Evolutionary conservation across 2,888 invertebrate species (phyloP), one percentile per base, ranked within the genome.

Genomic region (Temnothorax rugatulus): DNA sequence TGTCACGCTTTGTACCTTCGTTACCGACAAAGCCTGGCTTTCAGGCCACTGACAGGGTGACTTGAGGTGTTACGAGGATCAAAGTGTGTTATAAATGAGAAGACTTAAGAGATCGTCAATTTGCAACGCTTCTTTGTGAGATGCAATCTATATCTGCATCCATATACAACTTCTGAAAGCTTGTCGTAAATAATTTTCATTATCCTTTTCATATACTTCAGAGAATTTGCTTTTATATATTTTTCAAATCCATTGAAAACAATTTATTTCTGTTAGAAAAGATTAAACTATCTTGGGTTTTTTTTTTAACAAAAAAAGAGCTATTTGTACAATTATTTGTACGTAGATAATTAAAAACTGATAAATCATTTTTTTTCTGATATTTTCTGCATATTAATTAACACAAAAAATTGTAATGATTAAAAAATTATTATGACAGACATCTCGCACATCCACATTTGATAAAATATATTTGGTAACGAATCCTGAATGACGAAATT

Each of bases 401-500:
- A 77, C 18, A n/a, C 3, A 13, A 44, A 50, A 15, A 79, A 34
- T 18, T 50, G 15, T 29, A 68, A 29, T n/a, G 4, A 0, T 59
- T 47, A 44, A 54, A 77, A 44, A 54, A 34, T 77, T 18, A 50
- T 76, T 34, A 57, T 21, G 11, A 8, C 21, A 38, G 59, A 38
- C 25, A 9, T n/a, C 59, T 47, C 13, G 13, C 38, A 47, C 8
- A 15, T 61, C 9, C 41, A n/a, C 25, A 61, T 75, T 71, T 18
- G 73, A 79, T 59, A 47, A 21, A 73, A 81, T 41, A 88, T 89
- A 88, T 91, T 91, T 91, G 90, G 91, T 91, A 88, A 83, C 89
- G 87, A 68, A 68, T 91, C 83, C 84, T 88, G 87, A 84, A 88
- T 82, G 73, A 90, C 85, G 82, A 90, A 90, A 90, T 87, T 90